These are phyloP conservation scores for Pyrgus malvae DNA, from an alignment of 2,888 invertebrate species.

Conservation along the genomic window DNA sequence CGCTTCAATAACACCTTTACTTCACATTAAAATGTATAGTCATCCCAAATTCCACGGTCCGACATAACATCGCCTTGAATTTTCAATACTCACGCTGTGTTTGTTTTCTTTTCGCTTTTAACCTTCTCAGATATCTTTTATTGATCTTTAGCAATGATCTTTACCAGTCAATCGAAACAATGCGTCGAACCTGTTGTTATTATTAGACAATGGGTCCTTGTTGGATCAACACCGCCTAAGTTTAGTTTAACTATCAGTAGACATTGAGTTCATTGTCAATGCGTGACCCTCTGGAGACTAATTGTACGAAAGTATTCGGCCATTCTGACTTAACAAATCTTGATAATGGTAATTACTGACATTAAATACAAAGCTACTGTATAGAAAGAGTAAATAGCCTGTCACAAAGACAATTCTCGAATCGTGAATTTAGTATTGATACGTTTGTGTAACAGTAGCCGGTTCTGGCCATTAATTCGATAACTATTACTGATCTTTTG, in stretches of 20 bases:
- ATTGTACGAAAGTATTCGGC: constrained; percentile 53
- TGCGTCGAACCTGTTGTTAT: constrained; percentile 36
- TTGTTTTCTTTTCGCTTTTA: constrained; percentile 33
- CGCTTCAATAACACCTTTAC: constrained; percentile 29
- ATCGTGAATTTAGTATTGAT: constrained; percentile 53
- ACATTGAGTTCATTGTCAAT: constrained; percentile 74
- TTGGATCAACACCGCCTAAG: constrained; percentile 42
- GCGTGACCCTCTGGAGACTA: constrained; percentile 51
- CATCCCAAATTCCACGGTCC: constrained; percentile 36
- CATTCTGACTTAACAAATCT: constrained; percentile 43
- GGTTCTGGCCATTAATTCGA: constrained; percentile 51
- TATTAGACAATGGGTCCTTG: constrained; percentile 44
- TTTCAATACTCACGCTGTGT: constrained; percentile 35
- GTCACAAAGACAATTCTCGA: constrained; percentile 61
- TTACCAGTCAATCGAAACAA: constrained; percentile 32
- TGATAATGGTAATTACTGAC: constrained; percentile 46
- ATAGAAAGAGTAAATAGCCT: constrained; percentile 58
- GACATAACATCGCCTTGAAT: constrained; percentile 51
- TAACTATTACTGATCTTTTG: constrained; percentile 41
- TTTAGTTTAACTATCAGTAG: constrained; percentile 35
- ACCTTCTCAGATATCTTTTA: constrained; percentile 16
- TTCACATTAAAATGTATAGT: constrained; percentile 23
- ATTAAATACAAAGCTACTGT: constrained; percentile 38
- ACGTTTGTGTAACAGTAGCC: constrained; percentile 49
- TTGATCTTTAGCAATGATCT: constrained; percentile 30